Percentiles rank a stretch among this genome's conserved stretches.
Evolutionary conservation across 2,797 vertebrate species (phyloP).

Genomic region (Paratrypauchen microcephalus): DNA sequence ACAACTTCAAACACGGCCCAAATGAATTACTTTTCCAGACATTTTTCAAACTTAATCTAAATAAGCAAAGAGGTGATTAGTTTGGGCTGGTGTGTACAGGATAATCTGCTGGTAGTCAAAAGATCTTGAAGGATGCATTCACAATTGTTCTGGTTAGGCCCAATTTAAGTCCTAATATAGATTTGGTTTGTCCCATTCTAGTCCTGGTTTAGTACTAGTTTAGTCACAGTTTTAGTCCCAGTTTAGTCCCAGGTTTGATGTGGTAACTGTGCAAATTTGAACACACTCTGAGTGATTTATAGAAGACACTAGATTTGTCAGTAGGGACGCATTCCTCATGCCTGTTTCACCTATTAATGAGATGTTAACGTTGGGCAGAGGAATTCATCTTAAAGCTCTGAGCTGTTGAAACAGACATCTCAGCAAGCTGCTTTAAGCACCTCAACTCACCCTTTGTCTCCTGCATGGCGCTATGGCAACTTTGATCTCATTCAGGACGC

Average conservation of each 20-base stretch:
- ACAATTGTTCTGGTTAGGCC: too few species aligned
- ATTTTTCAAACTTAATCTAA: slow-evolving; percentile 45
- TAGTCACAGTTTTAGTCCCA: too few species aligned
- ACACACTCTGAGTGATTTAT: slow-evolving; percentile 36
- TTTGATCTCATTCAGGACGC: slow-evolving; percentile 73
- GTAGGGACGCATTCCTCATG: slow-evolving; percentile 23
- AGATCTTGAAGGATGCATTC: neutral
- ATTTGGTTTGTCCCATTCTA: too few species aligned
- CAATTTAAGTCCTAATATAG: too few species aligned
- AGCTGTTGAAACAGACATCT: slow-evolving; percentile 63
- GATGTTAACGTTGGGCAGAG: slow-evolving; percentile 46
- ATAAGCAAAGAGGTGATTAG: slow-evolving; percentile 46
- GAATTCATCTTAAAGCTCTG: slow-evolving; percentile 49
- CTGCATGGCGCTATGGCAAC: slow-evolving; percentile 64
- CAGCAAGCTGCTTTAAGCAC: slow-evolving; percentile 54
- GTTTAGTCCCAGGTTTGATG: too few species aligned
- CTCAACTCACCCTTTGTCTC: slow-evolving; percentile 61
- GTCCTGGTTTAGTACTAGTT: too few species aligned
- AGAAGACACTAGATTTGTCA: slow-evolving; percentile 23
- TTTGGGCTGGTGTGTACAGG: slow-evolving; percentile 21
- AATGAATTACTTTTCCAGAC: slow-evolving; percentile 73
- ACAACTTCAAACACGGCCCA: slow-evolving; percentile 66
- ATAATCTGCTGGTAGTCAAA: slow-evolving; percentile 26
- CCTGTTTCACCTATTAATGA: slow-evolving; percentile 50
- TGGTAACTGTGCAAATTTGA: too few species aligned